Evolutionary conservation across 2,888 invertebrate species (phyloP).

Genomic region (Trissolcus japonicus): DNA sequence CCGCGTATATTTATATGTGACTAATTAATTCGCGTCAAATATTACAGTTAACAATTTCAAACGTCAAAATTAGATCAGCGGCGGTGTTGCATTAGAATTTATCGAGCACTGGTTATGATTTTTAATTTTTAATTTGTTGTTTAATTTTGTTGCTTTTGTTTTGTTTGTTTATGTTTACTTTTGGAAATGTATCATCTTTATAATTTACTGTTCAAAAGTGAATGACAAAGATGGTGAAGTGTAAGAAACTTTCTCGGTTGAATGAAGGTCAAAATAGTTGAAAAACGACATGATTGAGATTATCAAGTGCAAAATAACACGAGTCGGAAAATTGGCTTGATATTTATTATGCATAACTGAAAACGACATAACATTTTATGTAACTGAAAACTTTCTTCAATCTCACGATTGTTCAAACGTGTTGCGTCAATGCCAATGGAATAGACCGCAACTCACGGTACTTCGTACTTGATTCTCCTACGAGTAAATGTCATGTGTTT

Average conservation of each 20-base stretch:
- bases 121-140: neutral
- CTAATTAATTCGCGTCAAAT: conserved; percentile 35
- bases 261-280: neutral
- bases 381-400: conserved; percentile 46
- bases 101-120: neutral
- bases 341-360: conserved; percentile 14
- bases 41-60: conserved; percentile 51
- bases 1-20: no score
- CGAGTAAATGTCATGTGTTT: conserved; percentile 53
- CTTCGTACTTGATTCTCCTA: conserved; percentile 57
- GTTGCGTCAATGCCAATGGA: conserved; percentile 76
- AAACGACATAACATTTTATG: conserved; percentile 25
- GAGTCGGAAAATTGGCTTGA: neutral
- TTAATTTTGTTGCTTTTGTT: neutral
- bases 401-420: conserved; percentile 59
- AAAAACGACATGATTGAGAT: no score
- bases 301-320: neutral
- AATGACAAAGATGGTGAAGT: no score
- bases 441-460: conserved; percentile 63
- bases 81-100: conserved; percentile 41
- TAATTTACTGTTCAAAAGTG: no score
- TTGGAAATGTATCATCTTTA: no score
- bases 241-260: neutral
- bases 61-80: conserved; percentile 50
- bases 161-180: no score